Evolutionary conservation across 2,113 vertebrate genomes (phyloP).

Genomic region (Oreochromis aureus): DNA sequence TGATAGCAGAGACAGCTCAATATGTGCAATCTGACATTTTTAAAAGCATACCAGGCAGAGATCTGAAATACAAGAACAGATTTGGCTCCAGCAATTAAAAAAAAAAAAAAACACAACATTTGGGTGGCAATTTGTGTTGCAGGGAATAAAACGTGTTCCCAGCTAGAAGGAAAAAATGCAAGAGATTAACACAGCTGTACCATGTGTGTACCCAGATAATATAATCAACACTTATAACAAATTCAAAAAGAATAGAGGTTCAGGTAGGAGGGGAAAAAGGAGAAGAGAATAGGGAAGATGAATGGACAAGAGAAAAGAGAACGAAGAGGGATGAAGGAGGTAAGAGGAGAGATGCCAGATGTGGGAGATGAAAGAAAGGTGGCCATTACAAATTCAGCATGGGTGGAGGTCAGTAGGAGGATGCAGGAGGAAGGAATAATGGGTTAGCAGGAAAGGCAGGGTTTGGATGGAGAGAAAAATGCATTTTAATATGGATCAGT

Average conservation of each 20-base stretch:
- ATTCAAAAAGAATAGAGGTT: background rate
- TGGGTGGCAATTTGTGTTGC: background rate
- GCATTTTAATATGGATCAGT: background rate
- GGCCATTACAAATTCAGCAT: conserved; percentile 29
- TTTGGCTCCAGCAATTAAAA: background rate
- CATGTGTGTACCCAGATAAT: background rate
- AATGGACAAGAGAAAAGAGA: background rate
- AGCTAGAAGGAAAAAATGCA: background rate
- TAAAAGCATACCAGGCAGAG: background rate
- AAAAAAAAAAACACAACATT: background rate
- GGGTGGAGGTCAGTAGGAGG: background rate
- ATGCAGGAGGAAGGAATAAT: background rate
- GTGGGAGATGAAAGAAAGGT: conserved; percentile 4
- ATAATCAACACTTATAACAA: conserved; percentile 12
- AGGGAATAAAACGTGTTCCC: background rate
- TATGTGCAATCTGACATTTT: background rate
- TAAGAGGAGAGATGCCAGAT: background rate
- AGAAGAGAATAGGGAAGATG: background rate
- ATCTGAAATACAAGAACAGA: background rate
- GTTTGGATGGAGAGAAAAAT: background rate
- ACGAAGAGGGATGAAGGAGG: background rate
- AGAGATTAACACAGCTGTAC: background rate
- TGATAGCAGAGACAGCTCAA: conserved; percentile 8
- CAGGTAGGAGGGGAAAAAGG: background rate
- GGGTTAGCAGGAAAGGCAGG: background rate